Conservation (phyloP, 2,797 vertebrate species). For the Loris lydekkerianus region DNA sequence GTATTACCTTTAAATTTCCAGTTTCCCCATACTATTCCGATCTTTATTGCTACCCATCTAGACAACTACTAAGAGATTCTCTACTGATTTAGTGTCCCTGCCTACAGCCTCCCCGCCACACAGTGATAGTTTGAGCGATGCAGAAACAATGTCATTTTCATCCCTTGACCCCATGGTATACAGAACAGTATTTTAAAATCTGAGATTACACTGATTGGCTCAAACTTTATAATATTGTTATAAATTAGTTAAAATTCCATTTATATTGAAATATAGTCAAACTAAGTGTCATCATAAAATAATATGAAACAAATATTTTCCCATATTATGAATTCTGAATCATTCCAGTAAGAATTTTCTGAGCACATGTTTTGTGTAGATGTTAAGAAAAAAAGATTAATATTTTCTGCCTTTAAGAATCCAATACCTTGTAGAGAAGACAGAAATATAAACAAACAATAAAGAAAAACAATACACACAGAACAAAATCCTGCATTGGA, state of each 20-base stretch:
- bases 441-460: conserved; percentile 13
- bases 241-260: conserved; percentile 30
- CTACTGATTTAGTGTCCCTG: background rate
- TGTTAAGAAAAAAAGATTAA: background rate
- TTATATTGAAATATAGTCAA: conserved; percentile 32
- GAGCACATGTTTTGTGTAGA: background rate
- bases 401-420: background rate
- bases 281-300: background rate
- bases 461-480: conserved; percentile 3
- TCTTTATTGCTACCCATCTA: background rate
- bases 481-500: background rate
- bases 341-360: background rate
- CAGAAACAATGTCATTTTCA: background rate
- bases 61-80: background rate
- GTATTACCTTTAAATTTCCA: background rate
- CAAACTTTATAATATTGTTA: background rate
- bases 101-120: background rate
- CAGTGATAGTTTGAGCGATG: background rate
- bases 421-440: background rate
- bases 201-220: background rate
- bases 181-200: background rate
- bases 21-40: background rate
- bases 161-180: background rate
- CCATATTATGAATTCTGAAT: background rate
- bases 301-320: background rate